Evolutionary conservation across 2,888 invertebrate species (phyloP).

Genomic region (Lampropteryx suffumata): DNA sequence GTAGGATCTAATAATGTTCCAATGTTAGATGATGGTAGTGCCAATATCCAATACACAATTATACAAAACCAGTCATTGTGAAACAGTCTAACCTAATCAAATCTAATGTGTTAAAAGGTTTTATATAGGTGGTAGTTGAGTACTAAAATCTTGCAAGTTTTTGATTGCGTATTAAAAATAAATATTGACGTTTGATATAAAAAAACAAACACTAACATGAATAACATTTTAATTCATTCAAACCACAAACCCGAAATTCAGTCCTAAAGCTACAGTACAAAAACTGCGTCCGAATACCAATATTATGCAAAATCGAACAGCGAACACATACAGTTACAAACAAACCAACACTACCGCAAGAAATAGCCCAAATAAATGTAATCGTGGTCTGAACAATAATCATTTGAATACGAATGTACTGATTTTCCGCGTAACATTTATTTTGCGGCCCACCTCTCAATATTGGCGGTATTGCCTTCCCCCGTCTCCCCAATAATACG

Average conservation of each 20-base stretch:
- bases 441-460: conserved; percentile 40
- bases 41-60: no score
- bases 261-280: conserved; percentile 9
- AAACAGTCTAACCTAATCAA: no score
- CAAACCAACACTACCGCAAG: conserved; percentile 39
- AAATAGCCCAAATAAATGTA: conserved; percentile 73
- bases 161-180: no score
- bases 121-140: no score
- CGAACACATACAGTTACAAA: conserved; percentile 37
- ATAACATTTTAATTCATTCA: neutral
- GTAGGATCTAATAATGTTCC: no score
- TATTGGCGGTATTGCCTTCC: conserved; percentile 38
- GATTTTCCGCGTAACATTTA: conserved; percentile 56
- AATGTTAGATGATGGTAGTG: no score
- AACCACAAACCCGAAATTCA: neutral
- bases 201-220: neutral
- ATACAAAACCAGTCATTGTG: no score
- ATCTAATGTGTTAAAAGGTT: no score
- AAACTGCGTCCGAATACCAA: conserved; percentile 26
- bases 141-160: no score
- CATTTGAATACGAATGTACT: conserved; percentile 80
- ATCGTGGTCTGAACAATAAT: conserved; percentile 75
- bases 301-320: conserved; percentile 50
- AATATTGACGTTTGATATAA: no score
- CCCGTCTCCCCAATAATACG: conserved; percentile 37